phyloP scores from a whole-genome alignment of 2,888 invertebrate species.

The Ormyrus thymus region DNA sequence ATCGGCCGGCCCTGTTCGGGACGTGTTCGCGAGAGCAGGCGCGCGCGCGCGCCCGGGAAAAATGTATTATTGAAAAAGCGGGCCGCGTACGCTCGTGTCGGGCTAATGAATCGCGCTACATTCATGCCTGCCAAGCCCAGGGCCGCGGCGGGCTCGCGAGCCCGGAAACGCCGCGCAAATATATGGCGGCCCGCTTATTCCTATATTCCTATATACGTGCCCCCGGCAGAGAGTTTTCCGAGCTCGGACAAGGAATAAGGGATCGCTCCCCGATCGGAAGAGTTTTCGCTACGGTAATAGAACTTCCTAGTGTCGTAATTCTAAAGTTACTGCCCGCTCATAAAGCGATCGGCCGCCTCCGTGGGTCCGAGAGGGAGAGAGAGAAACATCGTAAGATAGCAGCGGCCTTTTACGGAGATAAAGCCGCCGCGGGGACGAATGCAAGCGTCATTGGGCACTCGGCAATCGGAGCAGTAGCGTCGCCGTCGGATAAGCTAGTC shows the following conservation, averaged over 20 bases:
- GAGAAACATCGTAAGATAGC: slow-evolving; percentile 12
- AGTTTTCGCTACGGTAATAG: slow-evolving; percentile 51
- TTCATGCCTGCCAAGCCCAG: slow-evolving; percentile 56
- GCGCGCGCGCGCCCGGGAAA: slow-evolving; percentile 16
- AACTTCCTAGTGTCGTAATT: slow-evolving; percentile 56
- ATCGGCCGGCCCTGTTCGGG: slow-evolving; percentile 25
- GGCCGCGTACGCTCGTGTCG: slow-evolving; percentile 14
- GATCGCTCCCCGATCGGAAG: slow-evolving; percentile 49
- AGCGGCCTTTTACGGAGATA: slow-evolving; percentile 22
- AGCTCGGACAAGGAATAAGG: slow-evolving; percentile 36
- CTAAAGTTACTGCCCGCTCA: slow-evolving; percentile 54
- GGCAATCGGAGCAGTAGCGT: neutral
- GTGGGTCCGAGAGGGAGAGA: neutral
- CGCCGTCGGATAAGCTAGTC: slow-evolving; percentile 55
- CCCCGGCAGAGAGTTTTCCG: slow-evolving; percentile 1
- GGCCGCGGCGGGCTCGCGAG: neutral
- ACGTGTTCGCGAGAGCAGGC: slow-evolving; percentile 11
- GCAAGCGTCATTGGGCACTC: slow-evolving; percentile 38
- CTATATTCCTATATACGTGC: too few relatives aligned
- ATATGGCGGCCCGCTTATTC: slow-evolving; percentile 25
- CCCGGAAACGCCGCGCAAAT: slow-evolving; percentile 35
- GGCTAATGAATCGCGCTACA: slow-evolving; percentile 54
- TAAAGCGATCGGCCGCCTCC: slow-evolving; percentile 39
- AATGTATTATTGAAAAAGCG: slow-evolving; percentile 53
- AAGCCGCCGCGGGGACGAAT: slow-evolving; percentile 10